Evolutionary conservation across 2,797 vertebrate species (phyloP).

Genomic region (Leucoraja ocellata): DNA sequence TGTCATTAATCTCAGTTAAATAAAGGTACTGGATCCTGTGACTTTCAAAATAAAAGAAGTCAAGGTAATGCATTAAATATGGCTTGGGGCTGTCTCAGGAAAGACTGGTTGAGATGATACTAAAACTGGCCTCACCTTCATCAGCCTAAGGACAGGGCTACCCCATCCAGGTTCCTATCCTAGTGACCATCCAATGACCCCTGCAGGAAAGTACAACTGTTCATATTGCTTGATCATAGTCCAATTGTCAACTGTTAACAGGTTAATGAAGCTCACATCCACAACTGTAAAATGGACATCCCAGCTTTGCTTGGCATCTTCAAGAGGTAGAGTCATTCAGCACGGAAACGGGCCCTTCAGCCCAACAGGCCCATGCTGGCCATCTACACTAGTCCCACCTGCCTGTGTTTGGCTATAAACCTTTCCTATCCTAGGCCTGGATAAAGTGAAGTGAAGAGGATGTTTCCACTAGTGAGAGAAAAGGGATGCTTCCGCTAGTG

Average conservation of each 20-base stretch:
- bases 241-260: background rate
- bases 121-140: background rate
- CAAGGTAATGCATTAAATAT: constrained; percentile 37
- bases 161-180: constrained; percentile 18
- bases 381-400: no score
- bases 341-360: no score
- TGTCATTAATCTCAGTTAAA: constrained; percentile 35
- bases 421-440: no score
- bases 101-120: background rate
- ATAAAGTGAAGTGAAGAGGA: no score
- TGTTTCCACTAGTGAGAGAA: no score
- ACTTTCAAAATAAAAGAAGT: constrained; percentile 35
- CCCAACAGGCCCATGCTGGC: no score
- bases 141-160: background rate
- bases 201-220: background rate
- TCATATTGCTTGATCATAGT: background rate
- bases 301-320: no score
- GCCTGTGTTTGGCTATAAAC: no score
- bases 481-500: no score
- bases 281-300: background rate
- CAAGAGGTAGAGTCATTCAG: no score
- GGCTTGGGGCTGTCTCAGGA: constrained; percentile 12
- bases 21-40: constrained; percentile 19
- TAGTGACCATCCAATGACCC: background rate
- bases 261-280: background rate